Base-by-base conservation (phyloP, 2,113 vertebrate genomes). In the Silurus meridionalis region DNA sequence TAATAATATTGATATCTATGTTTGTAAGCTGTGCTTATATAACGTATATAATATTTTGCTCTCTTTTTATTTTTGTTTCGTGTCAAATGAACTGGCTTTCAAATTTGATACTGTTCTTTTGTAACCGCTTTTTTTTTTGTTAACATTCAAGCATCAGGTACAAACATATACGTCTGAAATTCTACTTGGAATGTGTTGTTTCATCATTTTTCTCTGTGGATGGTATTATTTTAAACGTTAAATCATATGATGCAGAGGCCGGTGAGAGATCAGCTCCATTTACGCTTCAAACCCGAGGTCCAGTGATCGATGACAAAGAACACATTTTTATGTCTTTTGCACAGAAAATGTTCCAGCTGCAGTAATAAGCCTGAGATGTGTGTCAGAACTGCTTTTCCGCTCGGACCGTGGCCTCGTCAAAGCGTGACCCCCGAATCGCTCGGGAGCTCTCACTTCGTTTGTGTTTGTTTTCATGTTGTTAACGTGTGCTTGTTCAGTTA, bases 11-110 rank as follows among this genome's bases (percentile, higher is more conserved):
- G 93, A 93, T 91, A 91, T 89, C 75, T 89, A 85, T 94, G 91
- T 90, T 93, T 95, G 95, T 97, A 96, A 96, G 95, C 95, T 96
- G 94, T 94, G 96, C 97, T 98, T 96, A 95, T 96, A 95, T 94
- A 94, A 96, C 91, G 92, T 91, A 89, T 88, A 77, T 92, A 89
- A 80, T 80, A 80, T 80, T 90, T 89, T 91, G 93, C 90, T 91
- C 86, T 91, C 89, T 90, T 61, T 89, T 90, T 95, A 89, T 69
- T 90, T 91, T 94, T 93, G 81, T 93, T 94, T 91, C 89, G 92
- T 94, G 89, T 90, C 88, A 90, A 93, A 94, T 95, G 92, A 94
- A 87, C 95, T 94, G 92, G 92, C 93, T 95, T 95, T 96, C 94
- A 94, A 93, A 91, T 92, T 92, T 87, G 86, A 87, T 91, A 90